Conservation (phyloP, 2,888 invertebrate species). For the Pristionchus entomophagus region DNA sequence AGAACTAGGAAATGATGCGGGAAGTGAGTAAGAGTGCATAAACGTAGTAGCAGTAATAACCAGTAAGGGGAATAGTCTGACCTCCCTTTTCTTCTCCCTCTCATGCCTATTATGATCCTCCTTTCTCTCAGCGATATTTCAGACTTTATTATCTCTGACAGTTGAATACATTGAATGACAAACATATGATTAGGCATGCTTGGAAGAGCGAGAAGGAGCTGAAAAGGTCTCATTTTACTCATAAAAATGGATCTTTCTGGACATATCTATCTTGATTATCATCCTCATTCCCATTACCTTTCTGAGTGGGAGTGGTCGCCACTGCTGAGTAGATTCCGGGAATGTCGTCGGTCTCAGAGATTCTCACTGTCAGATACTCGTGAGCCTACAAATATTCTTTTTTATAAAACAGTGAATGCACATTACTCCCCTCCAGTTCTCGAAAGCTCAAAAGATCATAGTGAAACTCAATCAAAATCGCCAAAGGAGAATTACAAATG, state of each 20-base stretch:
- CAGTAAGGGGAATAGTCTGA: slow-evolving; percentile 2
- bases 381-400: neutral
- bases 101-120: neutral
- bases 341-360: neutral
- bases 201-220: neutral
- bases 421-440: too few relatives aligned
- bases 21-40: neutral
- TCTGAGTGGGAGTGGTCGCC: neutral
- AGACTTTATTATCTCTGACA: neutral
- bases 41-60: slow-evolving; percentile 28
- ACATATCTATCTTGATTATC: neutral
- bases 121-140: neutral
- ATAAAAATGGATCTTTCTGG: neutral
- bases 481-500: too few relatives aligned
- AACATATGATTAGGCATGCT: neutral
- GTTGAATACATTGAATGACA: neutral
- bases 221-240: neutral
- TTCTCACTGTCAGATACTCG: slow-evolving; percentile 6
- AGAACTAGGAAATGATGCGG: neutral
- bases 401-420: too few relatives aligned
- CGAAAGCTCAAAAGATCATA: too few relatives aligned
- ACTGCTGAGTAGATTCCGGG: slow-evolving; percentile 22
- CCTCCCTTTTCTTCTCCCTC: slow-evolving; percentile 23
- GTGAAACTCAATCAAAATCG: neutral
- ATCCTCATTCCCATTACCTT: neutral